Evolutionary conservation across 2,797 vertebrate genomes (phyloP).

Genomic region (Enteromius mattozi): DNA sequence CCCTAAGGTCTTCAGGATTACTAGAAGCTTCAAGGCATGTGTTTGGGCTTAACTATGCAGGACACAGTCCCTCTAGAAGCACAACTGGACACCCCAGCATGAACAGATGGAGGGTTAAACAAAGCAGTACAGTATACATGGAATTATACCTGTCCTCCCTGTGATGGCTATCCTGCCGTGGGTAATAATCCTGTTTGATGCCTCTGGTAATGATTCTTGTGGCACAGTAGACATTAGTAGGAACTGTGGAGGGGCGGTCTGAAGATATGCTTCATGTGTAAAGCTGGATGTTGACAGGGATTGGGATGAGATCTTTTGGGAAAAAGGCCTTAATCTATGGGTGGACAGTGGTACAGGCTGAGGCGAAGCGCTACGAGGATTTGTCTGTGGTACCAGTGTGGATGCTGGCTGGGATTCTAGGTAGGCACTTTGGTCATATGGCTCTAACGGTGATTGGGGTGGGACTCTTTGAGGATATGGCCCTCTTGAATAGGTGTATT

Average conservation of each 20-base stretch:
- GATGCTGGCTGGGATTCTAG: constrained; percentile 1
- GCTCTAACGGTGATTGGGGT: neutral
- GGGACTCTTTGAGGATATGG: constrained; percentile 17
- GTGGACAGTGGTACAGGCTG: constrained; percentile 13
- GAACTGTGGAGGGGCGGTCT: neutral
- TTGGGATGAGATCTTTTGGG: constrained; percentile 19
- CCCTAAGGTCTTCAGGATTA: neutral
- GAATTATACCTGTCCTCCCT: constrained; percentile 54
- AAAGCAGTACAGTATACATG: neutral
- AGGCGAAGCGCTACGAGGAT: constrained; percentile 11
- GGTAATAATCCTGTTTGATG: constrained; percentile 28
- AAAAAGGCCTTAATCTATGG: constrained; percentile 11
- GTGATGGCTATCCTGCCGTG: constrained; percentile 27
- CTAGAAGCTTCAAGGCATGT: neutral
- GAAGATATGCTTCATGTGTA: constrained; percentile 13
- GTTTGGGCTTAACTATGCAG: neutral
- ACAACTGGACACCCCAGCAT: neutral
- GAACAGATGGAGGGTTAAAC: neutral
- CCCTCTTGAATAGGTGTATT: neutral
- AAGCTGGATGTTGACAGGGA: constrained; percentile 14
- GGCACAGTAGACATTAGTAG: neutral
- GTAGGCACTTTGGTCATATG: neutral
- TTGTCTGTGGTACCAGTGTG: constrained; percentile 26
- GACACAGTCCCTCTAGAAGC: neutral
- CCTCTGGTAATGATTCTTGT: constrained; percentile 35